Evolutionary conservation across 2,888 invertebrate species (phyloP).

Genomic region (Cyrtodaria siliqua): DNA sequence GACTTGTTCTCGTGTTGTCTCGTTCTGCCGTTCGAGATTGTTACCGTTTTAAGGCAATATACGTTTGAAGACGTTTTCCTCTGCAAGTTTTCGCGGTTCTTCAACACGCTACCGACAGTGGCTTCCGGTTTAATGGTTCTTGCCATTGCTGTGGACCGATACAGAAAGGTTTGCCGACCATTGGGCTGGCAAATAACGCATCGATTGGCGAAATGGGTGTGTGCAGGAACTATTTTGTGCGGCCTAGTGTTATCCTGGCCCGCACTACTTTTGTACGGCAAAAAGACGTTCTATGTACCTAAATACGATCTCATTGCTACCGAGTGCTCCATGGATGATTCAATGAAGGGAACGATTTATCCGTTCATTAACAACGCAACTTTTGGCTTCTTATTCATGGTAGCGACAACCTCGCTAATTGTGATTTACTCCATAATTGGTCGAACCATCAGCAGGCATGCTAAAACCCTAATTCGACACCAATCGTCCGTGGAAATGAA

Average conservation of each 20-base stretch:
- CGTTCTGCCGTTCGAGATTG: slow-evolving; percentile 53
- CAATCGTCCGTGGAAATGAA: background rate
- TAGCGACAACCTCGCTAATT: slow-evolving; percentile 24
- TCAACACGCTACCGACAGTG: slow-evolving; percentile 42
- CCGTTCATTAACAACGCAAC: slow-evolving; percentile 51
- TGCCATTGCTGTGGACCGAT: slow-evolving; percentile 62
- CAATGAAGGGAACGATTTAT: slow-evolving; percentile 38
- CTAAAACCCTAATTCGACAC: background rate
- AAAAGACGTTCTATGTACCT: slow-evolving; percentile 38
- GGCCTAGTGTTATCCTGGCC: slow-evolving; percentile 49
- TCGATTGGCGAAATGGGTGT: slow-evolving; percentile 44
- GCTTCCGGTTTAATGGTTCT: slow-evolving; percentile 42
- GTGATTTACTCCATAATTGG: slow-evolving; percentile 52
- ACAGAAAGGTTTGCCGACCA: slow-evolving; percentile 69
- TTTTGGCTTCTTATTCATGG: slow-evolving; percentile 33
- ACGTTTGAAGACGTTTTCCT: slow-evolving; percentile 25
- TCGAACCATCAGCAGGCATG: slow-evolving; percentile 24
- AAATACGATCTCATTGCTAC: slow-evolving; percentile 42
- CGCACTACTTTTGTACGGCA: slow-evolving; percentile 48
- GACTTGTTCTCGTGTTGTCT: slow-evolving; percentile 56
- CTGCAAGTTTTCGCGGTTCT: slow-evolving; percentile 48
- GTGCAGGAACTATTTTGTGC: slow-evolving; percentile 30
- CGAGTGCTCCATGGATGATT: slow-evolving; percentile 67
- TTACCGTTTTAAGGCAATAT: slow-evolving; percentile 49
- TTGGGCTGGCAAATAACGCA: slow-evolving; percentile 63